A percentile compares a stretch with the other conserved stretches of the same genome.
Evolutionary conservation across 1,140 invertebrate genomes (phyloP).

Genomic region (Yoshiicerus persimilis): DNA sequence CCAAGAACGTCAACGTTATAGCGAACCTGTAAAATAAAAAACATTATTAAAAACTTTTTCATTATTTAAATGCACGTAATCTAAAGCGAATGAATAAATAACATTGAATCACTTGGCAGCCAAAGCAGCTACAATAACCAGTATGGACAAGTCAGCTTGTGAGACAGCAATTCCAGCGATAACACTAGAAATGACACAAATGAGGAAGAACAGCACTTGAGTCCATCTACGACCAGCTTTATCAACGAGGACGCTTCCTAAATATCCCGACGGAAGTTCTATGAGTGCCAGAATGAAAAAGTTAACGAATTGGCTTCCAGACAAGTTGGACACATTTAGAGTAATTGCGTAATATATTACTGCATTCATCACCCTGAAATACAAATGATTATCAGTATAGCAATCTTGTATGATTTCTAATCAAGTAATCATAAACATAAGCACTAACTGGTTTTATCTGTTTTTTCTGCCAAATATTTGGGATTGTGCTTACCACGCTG

Average conservation of each 20-base stretch:
- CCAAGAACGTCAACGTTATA: conserved; percentile 55
- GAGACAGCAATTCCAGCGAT: conserved; percentile 23
- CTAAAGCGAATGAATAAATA: neutral
- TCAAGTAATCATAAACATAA: too few species aligned
- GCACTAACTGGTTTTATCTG: too few species aligned
- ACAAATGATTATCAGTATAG: neutral
- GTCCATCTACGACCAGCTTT: conserved; percentile 43
- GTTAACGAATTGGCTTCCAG: conserved; percentile 69
- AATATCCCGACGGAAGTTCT: conserved; percentile 59
- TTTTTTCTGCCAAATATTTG: too few species aligned
- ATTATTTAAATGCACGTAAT: too few species aligned
- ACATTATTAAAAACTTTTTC: conserved; percentile 3
- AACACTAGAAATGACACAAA: conserved; percentile 16
- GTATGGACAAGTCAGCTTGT: neutral
- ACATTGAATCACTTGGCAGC: neutral
- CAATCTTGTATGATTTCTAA: neutral
- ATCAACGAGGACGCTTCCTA: conserved; percentile 39
- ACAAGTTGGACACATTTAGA: conserved; percentile 64
- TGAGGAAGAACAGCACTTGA: conserved; percentile 40
- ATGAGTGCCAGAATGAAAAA: conserved; percentile 64
- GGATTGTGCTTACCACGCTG: conserved; percentile 54
- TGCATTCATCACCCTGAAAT: conserved; percentile 32
- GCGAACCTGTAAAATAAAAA: conserved; percentile 51
- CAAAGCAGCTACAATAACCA: neutral
- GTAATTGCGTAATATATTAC: conserved; percentile 61